These are phyloP conservation scores for Meganola albula DNA, from an alignment of 2,888 invertebrate genomes.

Conservation along the genomic window DNA sequence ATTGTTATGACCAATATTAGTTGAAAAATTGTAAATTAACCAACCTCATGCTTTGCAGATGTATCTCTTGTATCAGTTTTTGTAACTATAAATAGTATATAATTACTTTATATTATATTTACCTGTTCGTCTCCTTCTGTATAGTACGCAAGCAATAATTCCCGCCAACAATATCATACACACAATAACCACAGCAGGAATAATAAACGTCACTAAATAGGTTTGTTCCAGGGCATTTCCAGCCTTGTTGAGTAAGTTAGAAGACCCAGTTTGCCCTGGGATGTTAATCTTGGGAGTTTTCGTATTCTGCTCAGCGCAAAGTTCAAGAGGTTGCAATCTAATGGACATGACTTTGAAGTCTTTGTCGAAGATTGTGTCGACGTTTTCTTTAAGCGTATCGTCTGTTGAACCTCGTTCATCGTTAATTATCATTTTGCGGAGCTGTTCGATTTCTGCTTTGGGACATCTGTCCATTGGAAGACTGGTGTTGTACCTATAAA, in stretches of 20 bases:
- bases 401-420: constrained; percentile 69
- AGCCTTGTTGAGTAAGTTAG: constrained; percentile 47
- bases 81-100: background rate
- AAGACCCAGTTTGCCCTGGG: constrained; percentile 37
- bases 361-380: constrained; percentile 82
- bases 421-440: constrained; percentile 84
- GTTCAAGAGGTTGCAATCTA: constrained; percentile 77
- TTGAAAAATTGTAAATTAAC: background rate
- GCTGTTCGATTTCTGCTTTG: constrained; percentile 83
- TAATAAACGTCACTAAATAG: constrained; percentile 88
- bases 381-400: constrained; percentile 69
- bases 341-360: constrained; percentile 84
- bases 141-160: constrained; percentile 91
- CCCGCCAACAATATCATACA: constrained; percentile 92
- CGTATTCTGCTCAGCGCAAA: constrained; percentile 73
- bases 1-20: no score
- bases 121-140: constrained; percentile 89
- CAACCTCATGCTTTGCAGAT: background rate
- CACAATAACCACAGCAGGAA: constrained; percentile 92
- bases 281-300: constrained; percentile 49
- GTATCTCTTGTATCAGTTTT: background rate
- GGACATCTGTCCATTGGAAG: constrained; percentile 86
- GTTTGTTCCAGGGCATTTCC: constrained; percentile 43
- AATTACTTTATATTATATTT: background rate
- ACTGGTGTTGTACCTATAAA: constrained; percentile 84